These are phyloP conservation scores for Hippocampus kuda DNA, from an alignment of 2,797 vertebrate species.

Conservation along the genomic window DNA sequence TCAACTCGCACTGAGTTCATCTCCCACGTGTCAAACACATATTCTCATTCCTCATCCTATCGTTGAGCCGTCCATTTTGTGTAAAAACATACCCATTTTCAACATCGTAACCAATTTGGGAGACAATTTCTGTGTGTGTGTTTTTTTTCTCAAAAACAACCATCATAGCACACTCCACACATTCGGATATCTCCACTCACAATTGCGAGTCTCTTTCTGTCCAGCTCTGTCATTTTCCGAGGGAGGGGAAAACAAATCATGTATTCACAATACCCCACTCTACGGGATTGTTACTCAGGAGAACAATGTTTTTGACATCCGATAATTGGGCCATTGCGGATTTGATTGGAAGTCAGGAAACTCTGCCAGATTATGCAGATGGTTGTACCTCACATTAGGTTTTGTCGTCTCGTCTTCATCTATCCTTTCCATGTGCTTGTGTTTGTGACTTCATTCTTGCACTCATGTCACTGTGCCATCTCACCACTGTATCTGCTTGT, in stretches of 20 bases:
- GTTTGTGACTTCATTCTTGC: slow-evolving; percentile 16
- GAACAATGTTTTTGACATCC: neutral
- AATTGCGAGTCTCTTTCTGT: too few relatives aligned
- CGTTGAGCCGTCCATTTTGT: neutral
- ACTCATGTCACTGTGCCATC: slow-evolving; percentile 42
- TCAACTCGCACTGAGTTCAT: neutral
- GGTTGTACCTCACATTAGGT: neutral
- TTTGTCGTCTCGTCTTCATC: neutral
- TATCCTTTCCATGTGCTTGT: slow-evolving; percentile 6
- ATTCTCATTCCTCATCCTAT: neutral
- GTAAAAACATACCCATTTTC: too few relatives aligned
- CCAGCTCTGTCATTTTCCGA: too few relatives aligned
- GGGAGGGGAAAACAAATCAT: too few relatives aligned
- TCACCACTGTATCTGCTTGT: slow-evolving; percentile 51
- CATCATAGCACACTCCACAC: too few relatives aligned
- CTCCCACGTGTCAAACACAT: neutral
- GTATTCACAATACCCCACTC: too few relatives aligned
- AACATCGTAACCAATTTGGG: too few relatives aligned
- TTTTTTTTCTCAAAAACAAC: neutral
- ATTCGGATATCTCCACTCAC: too few relatives aligned
- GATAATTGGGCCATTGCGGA: neutral
- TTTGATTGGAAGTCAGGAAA: neutral
- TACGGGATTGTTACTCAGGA: neutral
- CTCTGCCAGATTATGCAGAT: neutral
- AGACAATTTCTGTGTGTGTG: neutral